Evolutionary conservation across 2,113 vertebrate genomes (phyloP).

Genomic region (Dipodomys stephensi): DNA sequence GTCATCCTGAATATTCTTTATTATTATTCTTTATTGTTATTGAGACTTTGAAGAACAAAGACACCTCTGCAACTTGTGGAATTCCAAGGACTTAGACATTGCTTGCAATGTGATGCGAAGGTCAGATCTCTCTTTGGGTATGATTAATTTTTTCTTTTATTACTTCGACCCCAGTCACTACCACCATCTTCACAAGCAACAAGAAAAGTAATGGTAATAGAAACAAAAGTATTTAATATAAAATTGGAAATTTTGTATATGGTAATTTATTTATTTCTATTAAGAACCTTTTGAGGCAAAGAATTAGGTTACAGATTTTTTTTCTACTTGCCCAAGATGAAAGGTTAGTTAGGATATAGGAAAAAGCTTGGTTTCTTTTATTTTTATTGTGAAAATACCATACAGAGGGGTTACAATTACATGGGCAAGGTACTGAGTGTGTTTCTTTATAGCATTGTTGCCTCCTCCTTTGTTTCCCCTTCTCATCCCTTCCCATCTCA

Average conservation of each 20-base stretch:
- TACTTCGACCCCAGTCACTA: neutral
- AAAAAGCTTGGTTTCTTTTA: no score
- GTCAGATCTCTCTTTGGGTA: neutral
- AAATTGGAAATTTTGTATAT: neutral
- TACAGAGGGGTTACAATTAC: no score
- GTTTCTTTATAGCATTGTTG: no score
- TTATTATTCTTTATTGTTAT: no score
- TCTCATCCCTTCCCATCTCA: no score
- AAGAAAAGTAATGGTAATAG: neutral
- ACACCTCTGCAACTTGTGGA: neutral
- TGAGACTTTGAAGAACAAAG: neutral
- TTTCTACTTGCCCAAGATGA: neutral
- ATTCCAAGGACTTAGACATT: neutral
- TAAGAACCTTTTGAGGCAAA: neutral
- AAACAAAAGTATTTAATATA: neutral
- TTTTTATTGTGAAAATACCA: no score
- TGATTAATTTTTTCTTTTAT: neutral
- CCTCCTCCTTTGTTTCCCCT: no score
- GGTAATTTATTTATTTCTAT: neutral
- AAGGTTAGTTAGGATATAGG: neutral
- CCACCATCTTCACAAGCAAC: neutral
- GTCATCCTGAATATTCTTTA: no score
- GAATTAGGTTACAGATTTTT: neutral
- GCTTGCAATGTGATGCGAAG: neutral
- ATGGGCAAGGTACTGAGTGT: no score